phyloP scores from a whole-genome alignment of 2,113 vertebrate genomes.

The Pseudorectes ferrugineus region DNA sequence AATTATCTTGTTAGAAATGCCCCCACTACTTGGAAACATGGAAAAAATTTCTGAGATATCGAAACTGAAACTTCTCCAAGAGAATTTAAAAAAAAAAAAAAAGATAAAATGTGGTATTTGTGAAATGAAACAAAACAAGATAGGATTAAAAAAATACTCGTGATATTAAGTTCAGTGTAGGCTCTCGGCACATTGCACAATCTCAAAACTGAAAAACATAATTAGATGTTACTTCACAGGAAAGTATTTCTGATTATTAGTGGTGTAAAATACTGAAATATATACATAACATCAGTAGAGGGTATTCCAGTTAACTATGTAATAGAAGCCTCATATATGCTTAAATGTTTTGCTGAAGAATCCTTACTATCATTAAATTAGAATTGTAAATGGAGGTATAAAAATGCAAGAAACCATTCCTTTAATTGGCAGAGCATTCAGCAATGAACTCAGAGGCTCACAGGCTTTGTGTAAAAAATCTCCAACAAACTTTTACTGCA shows the following conservation, averaged over 20 bases:
- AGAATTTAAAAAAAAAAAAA: neutral
- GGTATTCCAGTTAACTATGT: neutral
- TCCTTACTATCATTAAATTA: neutral
- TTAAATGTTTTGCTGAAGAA: neutral
- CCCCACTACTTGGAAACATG: neutral
- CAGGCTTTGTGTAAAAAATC: neutral
- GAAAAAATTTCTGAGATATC: neutral
- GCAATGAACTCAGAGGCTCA: neutral
- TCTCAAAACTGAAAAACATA: neutral
- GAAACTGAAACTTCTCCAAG: neutral
- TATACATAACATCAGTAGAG: neutral
- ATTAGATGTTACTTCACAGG: neutral
- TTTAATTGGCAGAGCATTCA: neutral
- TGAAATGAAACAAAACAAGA: neutral
- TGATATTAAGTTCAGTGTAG: neutral
- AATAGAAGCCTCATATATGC: neutral
- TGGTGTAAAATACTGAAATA: neutral
- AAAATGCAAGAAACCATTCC: neutral
- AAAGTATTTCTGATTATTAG: neutral
- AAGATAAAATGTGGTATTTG: accelerated
- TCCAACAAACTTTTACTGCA: neutral
- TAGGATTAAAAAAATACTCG: neutral
- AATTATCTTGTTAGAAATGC: neutral
- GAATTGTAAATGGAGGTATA: neutral
- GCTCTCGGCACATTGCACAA: neutral